These are phyloP conservation scores for Saturnia japonica DNA, from an alignment of 2,888 invertebrate species.

Conservation along the genomic window DNA sequence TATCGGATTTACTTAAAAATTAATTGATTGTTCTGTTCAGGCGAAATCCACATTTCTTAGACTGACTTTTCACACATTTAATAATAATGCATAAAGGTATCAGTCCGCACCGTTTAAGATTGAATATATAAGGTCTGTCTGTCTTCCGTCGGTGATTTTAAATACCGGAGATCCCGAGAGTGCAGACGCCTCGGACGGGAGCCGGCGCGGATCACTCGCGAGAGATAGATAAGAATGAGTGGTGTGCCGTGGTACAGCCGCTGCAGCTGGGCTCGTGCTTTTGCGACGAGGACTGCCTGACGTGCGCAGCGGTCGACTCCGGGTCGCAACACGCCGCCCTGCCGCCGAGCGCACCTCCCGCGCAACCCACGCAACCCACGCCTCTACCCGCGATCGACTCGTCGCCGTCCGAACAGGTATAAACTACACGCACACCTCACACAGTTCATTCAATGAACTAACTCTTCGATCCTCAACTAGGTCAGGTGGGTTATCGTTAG, in stretches of 20 bases:
- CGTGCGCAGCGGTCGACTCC: constrained; percentile 38
- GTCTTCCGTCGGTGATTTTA: constrained; percentile 1
- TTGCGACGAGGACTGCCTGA: constrained; percentile 61
- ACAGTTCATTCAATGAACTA: not conserved
- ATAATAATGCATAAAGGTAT: not conserved
- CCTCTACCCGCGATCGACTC: constrained; percentile 18
- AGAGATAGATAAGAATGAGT: constrained; percentile 26
- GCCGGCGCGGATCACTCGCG: not conserved
- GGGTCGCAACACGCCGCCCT: constrained; percentile 20
- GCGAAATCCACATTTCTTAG: not conserved
- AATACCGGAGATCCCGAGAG: not conserved
- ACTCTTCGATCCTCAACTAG: not conserved
- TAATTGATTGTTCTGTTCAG: not conserved
- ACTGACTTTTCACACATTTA: not conserved
- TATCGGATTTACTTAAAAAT: not conserved
- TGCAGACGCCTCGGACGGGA: not conserved
- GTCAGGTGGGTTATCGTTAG: not conserved
- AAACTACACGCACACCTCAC: constrained; percentile 25
- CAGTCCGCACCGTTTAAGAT: no score
- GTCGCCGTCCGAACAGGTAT: constrained; percentile 25
- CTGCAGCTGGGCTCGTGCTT: constrained; percentile 62
- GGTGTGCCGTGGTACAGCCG: constrained; percentile 54
- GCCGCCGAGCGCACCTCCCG: constrained; percentile 23
- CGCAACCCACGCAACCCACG: constrained; percentile 19
- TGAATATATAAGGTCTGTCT: not conserved